Evolutionary conservation across 2,797 vertebrate genomes (phyloP), one percentile per base, ranked within the genome.

Genomic region (Sphenodon punctatus): DNA sequence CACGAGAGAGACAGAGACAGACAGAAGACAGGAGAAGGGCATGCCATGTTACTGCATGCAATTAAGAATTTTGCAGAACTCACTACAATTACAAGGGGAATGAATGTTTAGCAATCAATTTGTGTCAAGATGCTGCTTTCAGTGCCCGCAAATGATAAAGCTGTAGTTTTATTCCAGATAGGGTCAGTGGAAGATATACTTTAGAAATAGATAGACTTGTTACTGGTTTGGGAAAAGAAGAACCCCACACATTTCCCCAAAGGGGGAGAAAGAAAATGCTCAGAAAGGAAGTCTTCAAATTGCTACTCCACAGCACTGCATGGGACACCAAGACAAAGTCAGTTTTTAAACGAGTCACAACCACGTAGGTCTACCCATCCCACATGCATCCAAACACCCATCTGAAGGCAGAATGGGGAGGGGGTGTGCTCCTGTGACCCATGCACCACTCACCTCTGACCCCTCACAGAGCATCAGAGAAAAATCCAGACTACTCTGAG

Each of bases 61-160:
- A 65, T 69, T 71, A 48, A 72, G 78, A 91, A 92, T 82, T 89
- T 70, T 17, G 27, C 4, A 23, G 48, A 25, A 81, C 88, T 34
- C 41, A 15, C 17, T 61, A 51, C 83, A 83, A 73, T 92, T 89
- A 78, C 49, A 25, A 68, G 20, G 48, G 39, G 10, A 90, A 83
- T 20, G 39, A 27, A 59, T 43, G n/a, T 80, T 85, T 72, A 81
- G 56, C 75, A 74, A 30, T 39, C 64, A 36, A 27, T 61, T 63
- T 45, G 38, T 67, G 15, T 88, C 41, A 82, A 77, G 38, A 63
- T 78, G 39, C 16, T 78, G 32, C 34, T 88, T 79, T 84, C 66
- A 70, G 7, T 59, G 3, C 32, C 71, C 15, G 19, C 20, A 32
- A 63, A 85, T 43, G 42, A 63, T 2, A 16, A 69, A 27, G 34